Base-by-base conservation (phyloP, 2,797 vertebrate species). In the Hypotaenidia okinawae region DNA sequence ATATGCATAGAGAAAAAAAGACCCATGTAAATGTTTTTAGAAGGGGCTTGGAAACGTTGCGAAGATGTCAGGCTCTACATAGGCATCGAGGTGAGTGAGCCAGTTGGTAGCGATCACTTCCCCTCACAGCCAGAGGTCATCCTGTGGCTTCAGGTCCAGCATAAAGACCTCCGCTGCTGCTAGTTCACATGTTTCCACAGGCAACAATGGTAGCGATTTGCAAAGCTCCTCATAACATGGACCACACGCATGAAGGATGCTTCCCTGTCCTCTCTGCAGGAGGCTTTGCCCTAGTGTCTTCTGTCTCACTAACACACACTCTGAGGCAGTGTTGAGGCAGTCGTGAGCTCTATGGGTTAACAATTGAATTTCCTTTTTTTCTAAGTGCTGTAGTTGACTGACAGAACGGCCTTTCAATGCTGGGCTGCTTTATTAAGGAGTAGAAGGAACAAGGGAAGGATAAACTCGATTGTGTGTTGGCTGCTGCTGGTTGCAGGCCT, bases 401-500 rank as follows among this genome's bases (percentile, higher is more conserved):
- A 75, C 59, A 67, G 25, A 5, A 64, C 54, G 80, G 23, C 75
- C 79, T 97, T 96, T 91, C 18, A n/a, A 4, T 58, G 82, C 51
- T 5, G 11, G 82, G 33, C 61, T 82, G 68, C 54, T 92, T 79
- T 66, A 80, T 15, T 61, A 89, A 97, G 97, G 87, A 84, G 78
- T 49, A 78, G 81, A 97, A 97, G 94, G 95, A 96, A 75, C 54
- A 96, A 88, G 89, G 96, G 94, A 91, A 91, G 95, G 95, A 96
- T 96, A 91, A 68, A 37, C 58, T 93, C 64, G 43, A 41, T 95
- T 61, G 45, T 76, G 89, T 57, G 92, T 72, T 92, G 95, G 94
- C 92, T 58, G 91, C 92, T 96, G 92, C 92, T 85, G 33, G 13
- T 93, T 94, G 94, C 69, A 78, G 39, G 5, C 78, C 17, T 3